phyloP scores from a whole-genome alignment of 2,113 vertebrate species.

The Leiothrix lutea region DNA sequence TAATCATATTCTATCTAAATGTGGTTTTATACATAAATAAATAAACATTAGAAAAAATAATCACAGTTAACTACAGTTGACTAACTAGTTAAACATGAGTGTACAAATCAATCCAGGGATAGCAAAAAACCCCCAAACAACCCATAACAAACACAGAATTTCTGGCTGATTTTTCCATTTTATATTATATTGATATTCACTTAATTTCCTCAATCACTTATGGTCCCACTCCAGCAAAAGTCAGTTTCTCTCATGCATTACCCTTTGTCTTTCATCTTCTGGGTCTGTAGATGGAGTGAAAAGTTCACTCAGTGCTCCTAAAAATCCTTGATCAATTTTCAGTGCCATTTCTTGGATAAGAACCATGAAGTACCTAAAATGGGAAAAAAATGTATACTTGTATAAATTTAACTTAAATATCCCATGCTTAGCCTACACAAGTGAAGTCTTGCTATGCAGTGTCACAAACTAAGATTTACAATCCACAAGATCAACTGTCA shows the following conservation, averaged over 20 bases:
- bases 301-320: constrained; percentile 81
- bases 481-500: not conserved
- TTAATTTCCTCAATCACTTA: not conserved
- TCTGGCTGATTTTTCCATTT: not conserved
- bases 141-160: not conserved
- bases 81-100: not conserved
- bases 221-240: not conserved
- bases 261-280: constrained; percentile 80
- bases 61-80: not conserved
- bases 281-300: constrained; percentile 81
- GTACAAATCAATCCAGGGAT: not conserved
- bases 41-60: not conserved
- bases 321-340: constrained; percentile 93
- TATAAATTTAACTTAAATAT: not conserved
- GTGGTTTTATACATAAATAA: not conserved
- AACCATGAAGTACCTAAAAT: constrained; percentile 95
- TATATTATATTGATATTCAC: not conserved
- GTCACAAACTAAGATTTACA: not conserved
- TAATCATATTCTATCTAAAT: not conserved
- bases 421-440: not conserved
- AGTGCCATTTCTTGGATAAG: constrained; percentile 98
- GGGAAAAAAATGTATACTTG: not conserved
- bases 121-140: not conserved
- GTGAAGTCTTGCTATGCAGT: not conserved
- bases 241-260: constrained; percentile 37